Evolutionary conservation across 1,140 invertebrate genomes (phyloP).

Genomic region (Globodera rostochiensis): DNA sequence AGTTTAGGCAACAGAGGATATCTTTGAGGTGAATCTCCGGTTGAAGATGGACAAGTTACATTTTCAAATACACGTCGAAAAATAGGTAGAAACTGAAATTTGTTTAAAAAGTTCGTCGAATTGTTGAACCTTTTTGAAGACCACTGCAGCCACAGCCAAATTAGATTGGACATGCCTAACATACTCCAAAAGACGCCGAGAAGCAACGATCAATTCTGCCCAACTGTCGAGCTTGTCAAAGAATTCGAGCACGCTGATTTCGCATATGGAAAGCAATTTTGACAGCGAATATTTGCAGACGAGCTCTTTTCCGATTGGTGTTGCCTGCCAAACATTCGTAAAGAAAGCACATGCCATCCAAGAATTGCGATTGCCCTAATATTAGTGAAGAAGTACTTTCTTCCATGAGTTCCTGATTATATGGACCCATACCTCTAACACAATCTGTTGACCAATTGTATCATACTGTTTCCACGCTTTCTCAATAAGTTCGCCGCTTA

Average conservation of each 20-base stretch:
- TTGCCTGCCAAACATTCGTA: slow-evolving; percentile 54
- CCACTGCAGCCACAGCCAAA: slow-evolving; percentile 89
- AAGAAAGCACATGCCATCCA: slow-evolving; percentile 58
- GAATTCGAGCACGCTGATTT: slow-evolving; percentile 82
- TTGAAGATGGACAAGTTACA: background rate
- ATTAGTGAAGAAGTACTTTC: background rate
- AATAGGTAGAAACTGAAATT: slow-evolving; percentile 76
- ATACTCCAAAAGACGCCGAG: slow-evolving; percentile 80
- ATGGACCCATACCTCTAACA: slow-evolving; percentile 36
- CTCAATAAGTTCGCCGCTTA: slow-evolving; percentile 51
- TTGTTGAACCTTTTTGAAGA: slow-evolving; percentile 77
- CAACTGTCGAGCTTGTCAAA: slow-evolving; percentile 93
- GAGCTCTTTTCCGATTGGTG: slow-evolving; percentile 55
- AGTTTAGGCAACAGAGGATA: slow-evolving; percentile 36
- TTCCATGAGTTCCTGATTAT: background rate
- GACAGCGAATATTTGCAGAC: slow-evolving; percentile 44
- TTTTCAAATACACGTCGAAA: slow-evolving; percentile 70
- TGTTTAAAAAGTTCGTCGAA: background rate
- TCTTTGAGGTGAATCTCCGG: background rate
- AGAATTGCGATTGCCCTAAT: slow-evolving; percentile 45
- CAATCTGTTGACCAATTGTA: slow-evolving; percentile 48
- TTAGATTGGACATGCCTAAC: slow-evolving; percentile 85
- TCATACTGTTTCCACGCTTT: slow-evolving; percentile 54
- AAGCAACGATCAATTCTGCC: slow-evolving; percentile 88
- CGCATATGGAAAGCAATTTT: slow-evolving; percentile 48